Evolutionary conservation across 1,140 invertebrate species (phyloP).

Genomic region (Cryptotermes secundus): DNA sequence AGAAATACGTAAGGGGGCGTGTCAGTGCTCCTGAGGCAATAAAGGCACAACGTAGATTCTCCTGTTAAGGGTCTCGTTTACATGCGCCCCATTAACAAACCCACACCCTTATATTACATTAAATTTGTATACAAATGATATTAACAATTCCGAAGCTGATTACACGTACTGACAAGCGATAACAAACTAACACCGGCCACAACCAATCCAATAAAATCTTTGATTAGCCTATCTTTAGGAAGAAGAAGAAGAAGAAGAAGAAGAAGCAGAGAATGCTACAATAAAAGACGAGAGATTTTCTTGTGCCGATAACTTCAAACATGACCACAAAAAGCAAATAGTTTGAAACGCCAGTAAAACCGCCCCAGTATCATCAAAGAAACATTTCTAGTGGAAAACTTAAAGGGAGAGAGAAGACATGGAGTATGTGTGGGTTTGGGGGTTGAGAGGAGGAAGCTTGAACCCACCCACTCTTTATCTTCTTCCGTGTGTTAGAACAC

Average conservation of each 20-base stretch:
- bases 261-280: background rate
- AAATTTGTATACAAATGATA: background rate
- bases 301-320: background rate
- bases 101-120: background rate
- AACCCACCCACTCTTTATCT: conserved; percentile 10
- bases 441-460: background rate
- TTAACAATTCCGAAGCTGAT: background rate
- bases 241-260: too few species aligned
- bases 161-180: background rate
- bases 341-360: background rate
- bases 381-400: conserved; percentile 11
- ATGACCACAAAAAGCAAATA: background rate
- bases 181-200: background rate
- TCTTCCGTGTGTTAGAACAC: conserved; percentile 11
- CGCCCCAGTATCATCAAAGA: background rate
- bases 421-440: background rate
- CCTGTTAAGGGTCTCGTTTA: background rate
- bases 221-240: background rate
- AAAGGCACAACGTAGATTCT: background rate
- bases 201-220: background rate
- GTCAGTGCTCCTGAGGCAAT: background rate
- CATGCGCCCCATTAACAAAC: background rate
- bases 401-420: background rate
- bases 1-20: background rate
- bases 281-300: background rate